These are phyloP conservation scores for Eilema griseolum DNA, from an alignment of 2,888 invertebrate species.

Conservation along the genomic window DNA sequence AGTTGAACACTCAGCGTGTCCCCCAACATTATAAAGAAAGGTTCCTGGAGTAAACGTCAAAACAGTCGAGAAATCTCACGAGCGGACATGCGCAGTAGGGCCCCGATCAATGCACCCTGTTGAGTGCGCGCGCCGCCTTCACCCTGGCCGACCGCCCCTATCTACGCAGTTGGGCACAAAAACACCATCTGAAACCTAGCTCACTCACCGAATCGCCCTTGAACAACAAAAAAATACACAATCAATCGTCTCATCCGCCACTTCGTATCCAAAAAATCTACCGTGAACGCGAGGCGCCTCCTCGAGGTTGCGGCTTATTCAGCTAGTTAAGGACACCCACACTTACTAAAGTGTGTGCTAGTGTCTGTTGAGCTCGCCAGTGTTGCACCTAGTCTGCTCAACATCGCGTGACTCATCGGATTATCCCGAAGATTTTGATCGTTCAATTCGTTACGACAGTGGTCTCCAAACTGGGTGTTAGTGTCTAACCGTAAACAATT, in stretches of 20 bases:
- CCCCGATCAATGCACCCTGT: slow-evolving; percentile 82
- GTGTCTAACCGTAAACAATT: slow-evolving; percentile 60
- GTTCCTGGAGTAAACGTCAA: slow-evolving; percentile 71
- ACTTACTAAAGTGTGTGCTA: slow-evolving; percentile 53
- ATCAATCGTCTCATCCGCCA: slow-evolving; percentile 55
- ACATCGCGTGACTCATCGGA: slow-evolving; percentile 81
- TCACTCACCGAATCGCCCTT: slow-evolving; percentile 68
- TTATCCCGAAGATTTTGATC: slow-evolving; percentile 73
- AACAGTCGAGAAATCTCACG: slow-evolving; percentile 67
- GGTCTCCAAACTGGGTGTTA: slow-evolving; percentile 48
- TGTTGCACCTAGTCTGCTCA: slow-evolving; percentile 66
- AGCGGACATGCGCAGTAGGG: slow-evolving; percentile 79
- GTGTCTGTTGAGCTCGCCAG: slow-evolving; percentile 57
- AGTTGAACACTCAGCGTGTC: slow-evolving; percentile 20
- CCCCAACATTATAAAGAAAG: slow-evolving; percentile 36
- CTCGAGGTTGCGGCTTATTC: slow-evolving; percentile 71
- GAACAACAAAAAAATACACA: slow-evolving; percentile 64
- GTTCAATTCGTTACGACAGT: slow-evolving; percentile 67
- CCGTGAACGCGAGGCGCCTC: slow-evolving; percentile 54
- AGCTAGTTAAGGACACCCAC: slow-evolving; percentile 85
- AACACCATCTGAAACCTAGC: slow-evolving; percentile 71
- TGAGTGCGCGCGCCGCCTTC: slow-evolving; percentile 81
- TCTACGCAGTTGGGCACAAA: slow-evolving; percentile 83
- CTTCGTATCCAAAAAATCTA: slow-evolving; percentile 58
- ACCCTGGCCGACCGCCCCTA: slow-evolving; percentile 60